These are phyloP conservation scores for Polypedilum vanderplanki DNA, from an alignment of 1,140 invertebrate species.

Conservation along the genomic window DNA sequence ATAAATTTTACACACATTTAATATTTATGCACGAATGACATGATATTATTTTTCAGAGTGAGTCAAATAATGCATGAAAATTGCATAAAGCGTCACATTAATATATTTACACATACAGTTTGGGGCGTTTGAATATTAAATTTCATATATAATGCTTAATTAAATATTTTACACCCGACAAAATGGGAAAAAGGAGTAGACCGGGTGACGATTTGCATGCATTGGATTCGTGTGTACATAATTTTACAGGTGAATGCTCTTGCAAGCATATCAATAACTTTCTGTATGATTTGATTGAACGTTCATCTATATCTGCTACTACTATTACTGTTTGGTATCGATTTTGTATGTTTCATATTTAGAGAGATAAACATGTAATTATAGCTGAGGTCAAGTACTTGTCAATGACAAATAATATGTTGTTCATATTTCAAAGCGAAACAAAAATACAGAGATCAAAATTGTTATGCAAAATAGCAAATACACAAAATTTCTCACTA, in stretches of 20 bases:
- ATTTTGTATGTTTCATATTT: no score
- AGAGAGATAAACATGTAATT: no score
- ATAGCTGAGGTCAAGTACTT: no score
- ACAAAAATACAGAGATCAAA: no score
- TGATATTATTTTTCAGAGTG: background rate
- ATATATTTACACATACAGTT: conserved; percentile 4
- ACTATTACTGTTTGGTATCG: no score
- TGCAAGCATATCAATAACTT: conserved; percentile 4
- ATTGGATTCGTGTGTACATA: background rate
- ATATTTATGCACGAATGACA: no score
- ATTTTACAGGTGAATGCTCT: conserved; percentile 9
- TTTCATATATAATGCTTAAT: conserved; percentile 26
- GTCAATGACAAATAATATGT: no score
- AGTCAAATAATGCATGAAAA: background rate
- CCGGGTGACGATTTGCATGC: background rate
- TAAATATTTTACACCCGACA: conserved; percentile 22
- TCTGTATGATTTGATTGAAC: background rate
- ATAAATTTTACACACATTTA: no score
- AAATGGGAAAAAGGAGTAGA: background rate
- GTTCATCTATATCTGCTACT: no score
- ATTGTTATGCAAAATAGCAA: no score
- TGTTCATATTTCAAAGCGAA: no score
- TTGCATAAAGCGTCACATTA: conserved; percentile 21
- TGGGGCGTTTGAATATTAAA: conserved; percentile 27
- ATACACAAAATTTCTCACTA: no score